phyloP scores from a whole-genome alignment of 2,797 vertebrate genomes.

The Malacoraja senta region DNA sequence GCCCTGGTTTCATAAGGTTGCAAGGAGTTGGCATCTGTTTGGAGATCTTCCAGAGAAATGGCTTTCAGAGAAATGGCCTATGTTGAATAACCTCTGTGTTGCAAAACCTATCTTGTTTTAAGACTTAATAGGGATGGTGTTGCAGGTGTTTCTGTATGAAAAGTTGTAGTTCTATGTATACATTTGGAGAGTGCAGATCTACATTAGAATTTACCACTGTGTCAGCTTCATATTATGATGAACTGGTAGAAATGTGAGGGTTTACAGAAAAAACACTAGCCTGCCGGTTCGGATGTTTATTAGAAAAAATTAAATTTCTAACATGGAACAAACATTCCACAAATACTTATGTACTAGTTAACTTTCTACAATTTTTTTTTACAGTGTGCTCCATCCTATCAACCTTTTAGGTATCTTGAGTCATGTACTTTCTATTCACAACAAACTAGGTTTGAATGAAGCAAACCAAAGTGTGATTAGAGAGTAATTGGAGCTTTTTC shows the following conservation, averaged over 20 bases:
- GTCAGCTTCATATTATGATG: neutral
- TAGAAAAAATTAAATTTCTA: constrained; percentile 27
- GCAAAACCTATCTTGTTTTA: neutral
- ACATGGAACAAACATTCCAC: neutral
- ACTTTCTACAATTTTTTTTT: neutral
- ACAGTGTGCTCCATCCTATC: neutral
- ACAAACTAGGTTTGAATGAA: neutral
- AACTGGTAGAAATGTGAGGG: constrained; percentile 21
- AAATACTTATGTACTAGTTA: constrained; percentile 14
- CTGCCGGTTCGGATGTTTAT: constrained; percentile 24
- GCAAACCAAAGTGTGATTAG: neutral
- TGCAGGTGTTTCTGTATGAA: constrained; percentile 20
- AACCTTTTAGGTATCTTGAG: neutral
- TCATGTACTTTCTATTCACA: neutral
- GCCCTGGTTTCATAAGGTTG: constrained; percentile 27
- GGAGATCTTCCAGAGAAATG: constrained; percentile 9
- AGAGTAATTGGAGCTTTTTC: constrained; percentile 40
- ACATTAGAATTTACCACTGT: neutral
- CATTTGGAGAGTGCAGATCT: constrained; percentile 13
- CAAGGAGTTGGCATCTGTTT: neutral
- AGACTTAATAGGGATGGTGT: neutral
- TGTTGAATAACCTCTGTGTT: constrained; percentile 15
- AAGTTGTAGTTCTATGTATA: neutral
- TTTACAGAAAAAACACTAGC: constrained; percentile 15
- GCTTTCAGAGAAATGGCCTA: constrained; percentile 5